Evolutionary conservation across 2,888 invertebrate genomes (phyloP).

Genomic region (Metalampra italica): DNA sequence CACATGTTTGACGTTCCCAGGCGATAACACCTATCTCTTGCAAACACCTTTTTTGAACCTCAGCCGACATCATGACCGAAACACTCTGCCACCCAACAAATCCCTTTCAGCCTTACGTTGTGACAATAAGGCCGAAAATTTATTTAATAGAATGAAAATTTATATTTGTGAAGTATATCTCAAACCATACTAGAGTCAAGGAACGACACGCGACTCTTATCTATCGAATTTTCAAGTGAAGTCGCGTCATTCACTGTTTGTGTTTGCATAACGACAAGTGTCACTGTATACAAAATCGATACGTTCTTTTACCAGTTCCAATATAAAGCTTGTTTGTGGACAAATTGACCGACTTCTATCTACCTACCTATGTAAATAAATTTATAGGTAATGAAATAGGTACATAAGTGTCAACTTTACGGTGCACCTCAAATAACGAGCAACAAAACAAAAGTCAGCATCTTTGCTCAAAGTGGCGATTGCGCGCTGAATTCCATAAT

Average conservation of each 20-base stretch:
- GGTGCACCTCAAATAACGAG: no score
- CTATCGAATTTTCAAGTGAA: constrained; percentile 67
- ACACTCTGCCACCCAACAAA: constrained; percentile 20
- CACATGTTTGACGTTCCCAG: constrained; percentile 75
- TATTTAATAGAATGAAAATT: not conserved
- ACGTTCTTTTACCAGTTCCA: constrained; percentile 34
- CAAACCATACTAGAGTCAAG: not conserved
- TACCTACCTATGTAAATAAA: not conserved
- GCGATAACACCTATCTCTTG: constrained; percentile 73
- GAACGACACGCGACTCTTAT: constrained; percentile 67
- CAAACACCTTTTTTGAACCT: constrained; percentile 75
- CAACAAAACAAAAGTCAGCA: not conserved
- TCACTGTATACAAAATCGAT: constrained; percentile 48
- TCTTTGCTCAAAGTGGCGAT: not conserved
- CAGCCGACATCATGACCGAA: constrained; percentile 45
- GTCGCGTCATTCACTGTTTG: constrained; percentile 63
- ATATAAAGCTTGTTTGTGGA: constrained; percentile 17
- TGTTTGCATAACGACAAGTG: constrained; percentile 59
- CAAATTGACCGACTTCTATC: not conserved
- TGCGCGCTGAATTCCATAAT: not conserved
- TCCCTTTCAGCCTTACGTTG: constrained; percentile 19
- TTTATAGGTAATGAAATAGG: no score
- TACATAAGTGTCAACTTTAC: no score
- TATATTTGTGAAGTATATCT: constrained; percentile 19
- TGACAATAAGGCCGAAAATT: constrained; percentile 10